Base-by-base conservation (phyloP, 2,113 vertebrate species). In the Gallinago jamesoni region DNA sequence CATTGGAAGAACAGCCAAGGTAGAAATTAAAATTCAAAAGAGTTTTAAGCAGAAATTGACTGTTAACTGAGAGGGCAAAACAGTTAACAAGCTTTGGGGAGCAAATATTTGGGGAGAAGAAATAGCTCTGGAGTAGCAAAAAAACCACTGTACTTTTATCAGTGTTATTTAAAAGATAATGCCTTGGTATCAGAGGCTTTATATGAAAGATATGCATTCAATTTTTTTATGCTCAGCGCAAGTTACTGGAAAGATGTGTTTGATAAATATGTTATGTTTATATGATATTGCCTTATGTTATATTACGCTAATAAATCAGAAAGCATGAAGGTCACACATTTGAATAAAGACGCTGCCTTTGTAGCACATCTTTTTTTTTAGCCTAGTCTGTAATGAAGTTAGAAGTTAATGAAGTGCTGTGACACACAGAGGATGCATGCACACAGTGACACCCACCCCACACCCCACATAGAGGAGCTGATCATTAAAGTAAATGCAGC, bases 391-490 rank as follows among this genome's bases (percentile, higher is more conserved):
- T 76, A 80, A 94, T 75, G 88, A 95, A 94, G 73, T 82, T 82
- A 96, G 94, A 90, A 97, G 79, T 92, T 92, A 92, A 86, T 78
- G 74, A 93, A 97, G 90, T 77, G 47, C 79, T 89, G 86, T 85
- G 92, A 31, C 69, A 41, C 11, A 11, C 22, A 27, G 35, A 70
- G 37, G 50, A 75, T 0, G 2, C 55, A 13, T 23, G 52, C 30
- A 18, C 8, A 9, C 1, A 17, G 28, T 55, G 53, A 1, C 22
- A 10, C 50, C 52, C 28, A 30, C 16, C 16, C 53, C 13, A 9
- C 8, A 67, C 41, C 24, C 31, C 27, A 45, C 64, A 66, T 12
- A 35, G 17, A 30, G 22, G 31, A 35, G 19, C 28, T 69, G n/a
- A 55, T 39, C 72, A 70, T 35, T 50, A 78, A 75, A 43, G 84